Evolutionary conservation across 2,888 invertebrate species (phyloP).

Genomic region (Drosophila melanosoma): DNA sequence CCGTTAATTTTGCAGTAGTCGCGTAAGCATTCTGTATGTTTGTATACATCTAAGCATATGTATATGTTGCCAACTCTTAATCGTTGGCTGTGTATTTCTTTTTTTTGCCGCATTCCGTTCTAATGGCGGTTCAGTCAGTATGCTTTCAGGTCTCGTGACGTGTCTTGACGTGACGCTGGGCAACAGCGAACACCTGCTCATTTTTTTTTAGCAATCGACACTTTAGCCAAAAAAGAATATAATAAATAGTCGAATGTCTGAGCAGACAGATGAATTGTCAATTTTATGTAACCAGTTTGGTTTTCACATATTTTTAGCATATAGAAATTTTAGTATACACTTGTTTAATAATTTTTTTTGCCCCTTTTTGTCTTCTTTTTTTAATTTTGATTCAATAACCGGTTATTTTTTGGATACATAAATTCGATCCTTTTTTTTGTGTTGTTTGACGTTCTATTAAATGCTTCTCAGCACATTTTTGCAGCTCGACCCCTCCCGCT

Average conservation of each 20-base stretch:
- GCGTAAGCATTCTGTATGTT: background rate
- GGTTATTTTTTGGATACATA: constrained; percentile 6
- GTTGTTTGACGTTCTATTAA: constrained; percentile 7
- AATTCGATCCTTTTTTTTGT: constrained; percentile 7
- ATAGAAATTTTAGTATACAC: background rate
- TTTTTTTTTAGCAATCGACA: constrained; percentile 18
- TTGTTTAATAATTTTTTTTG: constrained; percentile 8
- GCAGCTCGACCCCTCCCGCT: background rate
- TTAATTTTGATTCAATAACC: background rate
- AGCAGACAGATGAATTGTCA: constrained; percentile 37
- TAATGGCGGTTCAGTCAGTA: constrained; percentile 14
- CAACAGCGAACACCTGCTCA: constrained; percentile 46
- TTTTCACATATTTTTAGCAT: background rate
- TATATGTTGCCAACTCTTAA: constrained; percentile 19
- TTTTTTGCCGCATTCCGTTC: background rate
- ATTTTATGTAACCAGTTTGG: constrained; percentile 70
- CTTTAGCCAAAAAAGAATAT: constrained; percentile 17
- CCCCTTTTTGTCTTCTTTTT: background rate
- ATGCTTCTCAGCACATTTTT: background rate
- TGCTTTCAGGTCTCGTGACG: constrained; percentile 48
- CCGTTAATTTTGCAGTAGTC: constrained; percentile 1
- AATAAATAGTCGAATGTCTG: constrained; percentile 8
- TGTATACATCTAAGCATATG: background rate
- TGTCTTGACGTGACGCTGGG: constrained; percentile 14
- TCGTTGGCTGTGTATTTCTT: constrained; percentile 16